Evolutionary conservation across 2,797 vertebrate species (phyloP).

Genomic region (Odontamblyopus lacepedii): DNA sequence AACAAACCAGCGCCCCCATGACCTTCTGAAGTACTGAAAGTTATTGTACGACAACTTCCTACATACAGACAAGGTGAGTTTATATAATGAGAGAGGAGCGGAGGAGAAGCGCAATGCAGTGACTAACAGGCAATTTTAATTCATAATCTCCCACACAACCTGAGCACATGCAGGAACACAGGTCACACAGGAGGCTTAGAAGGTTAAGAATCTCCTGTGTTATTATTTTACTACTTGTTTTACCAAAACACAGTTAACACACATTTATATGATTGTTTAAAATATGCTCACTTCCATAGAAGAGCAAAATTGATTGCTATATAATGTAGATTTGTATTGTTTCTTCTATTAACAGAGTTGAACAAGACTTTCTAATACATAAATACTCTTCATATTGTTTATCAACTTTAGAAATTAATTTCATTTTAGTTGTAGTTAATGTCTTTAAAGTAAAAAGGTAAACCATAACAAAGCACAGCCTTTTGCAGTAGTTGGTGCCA

Average conservation of each 20-base stretch:
- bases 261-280: neutral
- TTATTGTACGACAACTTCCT: constrained; percentile 27
- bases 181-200: constrained; percentile 36
- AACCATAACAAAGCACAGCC: neutral
- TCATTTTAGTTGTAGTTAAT: neutral
- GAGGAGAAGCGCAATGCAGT: constrained; percentile 33
- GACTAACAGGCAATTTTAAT: constrained; percentile 37
- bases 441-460: neutral
- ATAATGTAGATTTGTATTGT: too few species aligned
- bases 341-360: neutral
- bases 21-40: constrained; percentile 34
- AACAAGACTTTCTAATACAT: neutral
- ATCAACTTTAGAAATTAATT: neutral
- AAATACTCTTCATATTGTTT: neutral
- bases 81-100: constrained; percentile 36
- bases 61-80: constrained; percentile 30
- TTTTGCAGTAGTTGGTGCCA: constrained; percentile 24
- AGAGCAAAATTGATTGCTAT: too few species aligned
- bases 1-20: constrained; percentile 24
- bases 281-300: neutral
- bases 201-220: constrained; percentile 36
- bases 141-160: constrained; percentile 32
- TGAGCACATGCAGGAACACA: constrained; percentile 1
- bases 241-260: neutral
- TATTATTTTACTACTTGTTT: constrained; percentile 5